Evolutionary conservation across 2,888 invertebrate species (phyloP), one percentile per base, ranked within the genome.

Genomic region (Euzophera pinguis): DNA sequence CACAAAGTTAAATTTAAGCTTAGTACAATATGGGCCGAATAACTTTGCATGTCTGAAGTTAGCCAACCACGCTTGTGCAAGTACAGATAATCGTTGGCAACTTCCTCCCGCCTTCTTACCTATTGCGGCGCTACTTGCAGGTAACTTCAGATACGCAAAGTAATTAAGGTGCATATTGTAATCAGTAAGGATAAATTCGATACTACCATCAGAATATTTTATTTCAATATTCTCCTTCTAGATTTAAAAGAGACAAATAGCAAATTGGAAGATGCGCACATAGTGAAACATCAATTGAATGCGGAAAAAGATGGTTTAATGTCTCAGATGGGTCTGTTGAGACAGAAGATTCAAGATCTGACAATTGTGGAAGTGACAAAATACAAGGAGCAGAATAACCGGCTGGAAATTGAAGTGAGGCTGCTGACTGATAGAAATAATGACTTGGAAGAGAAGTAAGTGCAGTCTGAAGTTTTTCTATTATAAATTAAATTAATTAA

Each of bases 401-500:
- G 63, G 5, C 55, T 84, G 49, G 71, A 81, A 38, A 61, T 61
- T 2, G 79, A 84, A 58, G 52, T 78, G 10, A 55, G 56, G 22
- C 32, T 66, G 13, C 55, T 84, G 43, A 80, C 65, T 47, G 69
- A 70, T 27, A 66, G 58, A 51, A 84, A 81, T 56, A 69, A 60
- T 12, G 78, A 82, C 1, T 68, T 86, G 45, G 82, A 86, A 58
- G 75, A 80, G 1, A 78, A 71, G 88, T 88, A 65, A 59, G 72
- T 59, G 2, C 1, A 6, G 10, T 32, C 10, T 7, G 10, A 9
- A 7, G 16, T 16, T 9, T 17, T 41, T 41, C 16, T 4, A 37
- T 5, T 7, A n/a, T 27, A 22, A 16, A n/a, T 13, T n/a, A n/a
- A n/a, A n/a, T n/a, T n/a, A n/a, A n/a, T n/a, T n/a, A n/a, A n/a